Percentiles rank a stretch among this genome's conserved stretches.
Conservation (phyloP, 30 jellyfish, hydroid and myxozoan genomes). For the Aurelia sp. region DNA sequence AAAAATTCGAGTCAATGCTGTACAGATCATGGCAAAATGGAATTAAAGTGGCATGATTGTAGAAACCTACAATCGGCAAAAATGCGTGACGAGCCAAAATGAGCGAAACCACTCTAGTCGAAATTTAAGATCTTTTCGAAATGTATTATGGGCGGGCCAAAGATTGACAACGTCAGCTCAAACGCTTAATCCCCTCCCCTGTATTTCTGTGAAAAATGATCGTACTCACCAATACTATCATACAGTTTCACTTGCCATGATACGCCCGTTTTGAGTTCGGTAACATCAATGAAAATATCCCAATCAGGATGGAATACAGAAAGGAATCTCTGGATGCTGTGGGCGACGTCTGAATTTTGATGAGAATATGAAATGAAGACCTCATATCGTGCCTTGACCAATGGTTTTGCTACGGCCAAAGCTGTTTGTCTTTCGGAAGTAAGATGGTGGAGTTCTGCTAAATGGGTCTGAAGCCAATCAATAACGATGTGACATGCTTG, state of each 20-base stretch:
- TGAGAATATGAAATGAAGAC: conserved; percentile 81
- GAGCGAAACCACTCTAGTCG: too few relatives aligned
- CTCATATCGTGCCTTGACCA: conserved; percentile 31
- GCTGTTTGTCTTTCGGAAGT: conserved; percentile 9
- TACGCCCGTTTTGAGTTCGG: conserved; percentile 72
- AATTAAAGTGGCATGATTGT: too few relatives aligned
- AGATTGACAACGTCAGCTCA: too few relatives aligned
- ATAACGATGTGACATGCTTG: conserved; percentile 49
- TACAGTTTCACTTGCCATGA: conserved; percentile 81
- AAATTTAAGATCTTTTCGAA: too few relatives aligned
- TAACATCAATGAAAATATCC: conserved; percentile 73
- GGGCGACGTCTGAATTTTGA: conserved; percentile 62
- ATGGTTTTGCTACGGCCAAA: conserved; percentile 14
- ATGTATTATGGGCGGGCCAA: too few relatives aligned
- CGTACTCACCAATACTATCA: conserved; percentile 62
- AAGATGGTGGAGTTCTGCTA: conserved; percentile 34
- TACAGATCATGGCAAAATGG: too few relatives aligned
- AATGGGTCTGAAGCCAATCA: conserved; percentile 49
- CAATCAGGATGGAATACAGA: conserved; percentile 60
- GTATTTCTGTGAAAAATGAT: too few relatives aligned
- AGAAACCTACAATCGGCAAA: too few relatives aligned
- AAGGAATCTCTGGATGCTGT: conserved; percentile 3
- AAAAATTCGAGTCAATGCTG: too few relatives aligned
- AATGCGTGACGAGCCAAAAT: too few relatives aligned
- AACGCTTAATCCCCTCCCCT: too few relatives aligned